phyloP scores from a whole-genome alignment of 2,888 invertebrate species.

The Dryadula phaetusa region DNA sequence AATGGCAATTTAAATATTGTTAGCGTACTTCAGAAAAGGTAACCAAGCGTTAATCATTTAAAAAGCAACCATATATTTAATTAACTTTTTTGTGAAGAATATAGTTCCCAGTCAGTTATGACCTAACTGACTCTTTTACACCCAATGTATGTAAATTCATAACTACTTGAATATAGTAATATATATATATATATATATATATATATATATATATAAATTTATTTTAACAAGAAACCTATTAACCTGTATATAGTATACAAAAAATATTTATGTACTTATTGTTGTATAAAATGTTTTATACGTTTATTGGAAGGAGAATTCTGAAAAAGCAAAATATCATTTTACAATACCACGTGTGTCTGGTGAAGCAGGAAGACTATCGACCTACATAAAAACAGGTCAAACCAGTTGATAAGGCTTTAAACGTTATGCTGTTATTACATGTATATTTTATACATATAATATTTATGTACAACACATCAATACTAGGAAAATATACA shows the following conservation, averaged over 20 bases:
- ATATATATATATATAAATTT: too few relatives aligned
- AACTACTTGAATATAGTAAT: background rate
- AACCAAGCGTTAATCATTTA: background rate
- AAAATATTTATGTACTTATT: too few relatives aligned
- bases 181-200: too few relatives aligned
- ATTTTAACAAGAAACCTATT: too few relatives aligned
- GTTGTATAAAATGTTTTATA: background rate
- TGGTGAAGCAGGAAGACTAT: constrained; percentile 31
- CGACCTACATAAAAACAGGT: constrained; percentile 36
- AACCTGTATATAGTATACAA: too few relatives aligned
- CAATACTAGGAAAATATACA: background rate
- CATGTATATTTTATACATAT: constrained; percentile 6
- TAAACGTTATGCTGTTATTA: constrained; percentile 15
- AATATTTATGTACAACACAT: background rate
- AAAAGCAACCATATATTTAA: background rate
- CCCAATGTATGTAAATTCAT: background rate
- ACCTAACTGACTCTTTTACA: background rate
- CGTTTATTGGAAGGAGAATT: background rate
- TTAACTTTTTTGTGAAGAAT: constrained; percentile 5
- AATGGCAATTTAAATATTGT: constrained; percentile 13
- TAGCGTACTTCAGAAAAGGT: background rate
- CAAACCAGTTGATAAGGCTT: constrained; percentile 25
- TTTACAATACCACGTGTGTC: constrained; percentile 15
- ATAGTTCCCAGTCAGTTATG: background rate
- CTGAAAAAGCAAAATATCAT: constrained; percentile 4